Evolutionary conservation across 2,888 invertebrate genomes (phyloP).

Genomic region (Amphimallon solstitiale): DNA sequence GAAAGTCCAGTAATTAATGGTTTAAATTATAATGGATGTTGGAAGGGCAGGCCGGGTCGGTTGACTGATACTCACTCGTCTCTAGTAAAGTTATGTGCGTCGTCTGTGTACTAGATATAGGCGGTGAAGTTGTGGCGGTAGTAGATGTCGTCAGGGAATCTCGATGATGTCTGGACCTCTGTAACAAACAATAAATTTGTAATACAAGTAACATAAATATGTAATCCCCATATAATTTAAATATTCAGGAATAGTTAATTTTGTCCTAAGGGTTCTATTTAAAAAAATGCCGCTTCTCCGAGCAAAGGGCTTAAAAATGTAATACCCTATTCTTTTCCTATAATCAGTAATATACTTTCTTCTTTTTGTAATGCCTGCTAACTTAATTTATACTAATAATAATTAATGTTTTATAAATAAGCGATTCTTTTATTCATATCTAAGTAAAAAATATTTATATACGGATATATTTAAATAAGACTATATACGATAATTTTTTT

Average conservation of each 20-base stretch:
- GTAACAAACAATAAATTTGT: constrained; percentile 51
- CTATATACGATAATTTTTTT: too few species aligned
- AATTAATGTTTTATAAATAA: too few species aligned
- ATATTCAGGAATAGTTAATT: too few species aligned
- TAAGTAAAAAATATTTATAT: too few species aligned
- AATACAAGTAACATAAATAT: neutral
- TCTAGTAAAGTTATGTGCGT: constrained; percentile 62
- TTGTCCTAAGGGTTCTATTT: too few species aligned
- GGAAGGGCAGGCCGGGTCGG: constrained; percentile 17
- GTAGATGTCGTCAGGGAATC: constrained; percentile 58
- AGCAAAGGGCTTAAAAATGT: neutral
- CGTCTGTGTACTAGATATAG: constrained; percentile 51
- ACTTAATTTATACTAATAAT: too few species aligned
- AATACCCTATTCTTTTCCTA: neutral
- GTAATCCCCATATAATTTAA: neutral
- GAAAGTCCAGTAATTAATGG: constrained; percentile 31
- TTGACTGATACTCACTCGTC: constrained; percentile 58
- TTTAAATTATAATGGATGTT: constrained; percentile 26
- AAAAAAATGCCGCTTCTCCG: neutral
- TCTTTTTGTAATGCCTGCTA: neutral
- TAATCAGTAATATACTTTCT: neutral
- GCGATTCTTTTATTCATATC: too few species aligned
- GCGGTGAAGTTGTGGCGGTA: constrained; percentile 19
- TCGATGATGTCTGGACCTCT: constrained; percentile 63
- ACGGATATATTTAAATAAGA: too few species aligned